Base-by-base conservation (phyloP, 2,888 invertebrate genomes). In the Aromia moschata region DNA sequence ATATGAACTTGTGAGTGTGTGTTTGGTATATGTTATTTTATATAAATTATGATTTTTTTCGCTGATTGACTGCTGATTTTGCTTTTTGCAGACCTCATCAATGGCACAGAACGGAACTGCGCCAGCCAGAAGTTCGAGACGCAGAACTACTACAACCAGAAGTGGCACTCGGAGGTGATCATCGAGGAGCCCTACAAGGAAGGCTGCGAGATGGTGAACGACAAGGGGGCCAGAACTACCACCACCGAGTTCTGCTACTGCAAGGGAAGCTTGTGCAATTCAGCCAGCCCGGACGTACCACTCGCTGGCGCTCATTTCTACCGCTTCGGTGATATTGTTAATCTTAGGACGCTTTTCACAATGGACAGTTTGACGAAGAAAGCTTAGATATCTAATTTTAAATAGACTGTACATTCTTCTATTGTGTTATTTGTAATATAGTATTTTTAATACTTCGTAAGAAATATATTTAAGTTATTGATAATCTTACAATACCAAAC, bases 181-280 rank as follows among this genome's bases (percentile, higher is more conserved):
- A 84, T 93, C 30, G 84, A 88, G 65, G 89, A 89, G 73, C 88
- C 90, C 1, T 93, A 92, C 75, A 73, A 82, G 54, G 89, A 89
- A 72, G 92, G 91, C 7, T 93, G 93, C 75, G 59, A 83, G 56
- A 80, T 81, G 51, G 82, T 85, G 5, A 87, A 88, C 69, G 86
- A 88, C 70, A 87, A 88, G 71, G 89, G 87, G 1, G 82, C 85
- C 59, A 84, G 87, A 54, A 84, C 83, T 17, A 84, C 86, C 17
- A 83, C 84, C 36, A 83, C 87, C 0, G 85, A 86, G 81, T 88
- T 89, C 77, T 94, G 93, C 77, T 93, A 91, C 78, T 94, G 93
- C 74, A 84, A 87, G 33, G 84, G 84, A 40, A 84, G 89, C 72
- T 82, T 92, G 38, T 94, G 93, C 81, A 94, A 93, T 79, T 46